Percentiles rank a stretch among this genome's conserved stretches.
These are phyloP conservation scores for Macaria liturata DNA, from an alignment of 2,888 invertebrate genomes.

Conservation along the genomic window DNA sequence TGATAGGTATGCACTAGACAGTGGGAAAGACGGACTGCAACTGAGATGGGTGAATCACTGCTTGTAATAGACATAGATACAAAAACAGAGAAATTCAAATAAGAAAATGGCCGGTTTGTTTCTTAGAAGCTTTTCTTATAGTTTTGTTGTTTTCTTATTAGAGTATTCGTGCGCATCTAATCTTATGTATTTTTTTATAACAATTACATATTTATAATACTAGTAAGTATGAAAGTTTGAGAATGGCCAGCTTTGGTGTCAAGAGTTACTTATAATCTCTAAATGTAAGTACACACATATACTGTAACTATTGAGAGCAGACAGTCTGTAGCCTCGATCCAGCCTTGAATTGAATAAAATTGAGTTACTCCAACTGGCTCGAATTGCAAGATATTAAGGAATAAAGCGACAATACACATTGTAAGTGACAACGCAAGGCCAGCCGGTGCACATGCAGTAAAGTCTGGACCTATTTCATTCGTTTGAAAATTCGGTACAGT, in stretches of 20 bases:
- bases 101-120: neutral
- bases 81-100: neutral
- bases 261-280: too few relatives aligned
- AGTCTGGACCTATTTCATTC: neutral
- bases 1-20: slow-evolving; percentile 23
- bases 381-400: slow-evolving; percentile 29
- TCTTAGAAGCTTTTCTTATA: too few relatives aligned
- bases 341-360: slow-evolving; percentile 35
- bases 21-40: slow-evolving; percentile 21
- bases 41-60: slow-evolving; percentile 20
- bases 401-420: slow-evolving; percentile 31
- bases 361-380: slow-evolving; percentile 40
- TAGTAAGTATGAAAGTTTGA: too few relatives aligned
- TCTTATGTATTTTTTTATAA: too few relatives aligned
- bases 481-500: too few relatives aligned
- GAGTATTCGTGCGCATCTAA: too few relatives aligned
- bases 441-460: slow-evolving; percentile 37
- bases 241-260: too few relatives aligned
- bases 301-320: neutral
- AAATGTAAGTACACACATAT: too few relatives aligned
- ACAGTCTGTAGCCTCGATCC: slow-evolving; percentile 10
- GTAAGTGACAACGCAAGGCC: slow-evolving; percentile 39
- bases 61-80: neutral
- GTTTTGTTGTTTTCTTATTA: too few relatives aligned
- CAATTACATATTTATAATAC: too few relatives aligned